These are phyloP conservation scores for Scopus umbretta DNA, from an alignment of 2,113 vertebrate species.

Conservation along the genomic window DNA sequence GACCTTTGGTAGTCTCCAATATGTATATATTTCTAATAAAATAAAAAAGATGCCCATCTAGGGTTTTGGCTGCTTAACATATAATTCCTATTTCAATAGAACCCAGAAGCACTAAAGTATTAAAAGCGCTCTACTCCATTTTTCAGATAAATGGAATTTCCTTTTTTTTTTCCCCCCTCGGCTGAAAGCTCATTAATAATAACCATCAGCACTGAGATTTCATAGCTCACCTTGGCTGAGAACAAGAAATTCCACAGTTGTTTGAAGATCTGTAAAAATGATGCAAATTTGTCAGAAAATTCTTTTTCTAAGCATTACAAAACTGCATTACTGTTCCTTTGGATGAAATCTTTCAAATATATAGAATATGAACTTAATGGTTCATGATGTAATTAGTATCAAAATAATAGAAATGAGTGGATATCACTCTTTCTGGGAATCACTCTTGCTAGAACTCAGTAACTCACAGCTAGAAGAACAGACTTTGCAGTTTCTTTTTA, in stretches of 20 bases:
- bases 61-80: neutral
- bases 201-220: neutral
- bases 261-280: neutral
- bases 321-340: neutral
- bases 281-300: neutral
- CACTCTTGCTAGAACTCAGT: neutral
- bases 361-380: neutral
- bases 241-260: neutral
- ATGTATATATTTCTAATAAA: neutral
- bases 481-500: neutral
- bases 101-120: neutral
- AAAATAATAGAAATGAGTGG: neutral
- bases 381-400: neutral
- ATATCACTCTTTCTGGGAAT: neutral
- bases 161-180: neutral
- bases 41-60: neutral
- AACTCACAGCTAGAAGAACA: neutral
- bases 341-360: neutral
- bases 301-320: neutral
- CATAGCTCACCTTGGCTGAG: neutral
- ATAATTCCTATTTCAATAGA: neutral
- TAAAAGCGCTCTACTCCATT: neutral
- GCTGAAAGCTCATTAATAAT: neutral
- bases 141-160: slow-evolving; percentile 1
- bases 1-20: neutral